A percentile compares a stretch with the other conserved stretches of the same genome.
Evolutionary conservation across 37 sponge, comb jelly and placozoan species (phyloP).

Genomic region (Hexactinellida sp.): DNA sequence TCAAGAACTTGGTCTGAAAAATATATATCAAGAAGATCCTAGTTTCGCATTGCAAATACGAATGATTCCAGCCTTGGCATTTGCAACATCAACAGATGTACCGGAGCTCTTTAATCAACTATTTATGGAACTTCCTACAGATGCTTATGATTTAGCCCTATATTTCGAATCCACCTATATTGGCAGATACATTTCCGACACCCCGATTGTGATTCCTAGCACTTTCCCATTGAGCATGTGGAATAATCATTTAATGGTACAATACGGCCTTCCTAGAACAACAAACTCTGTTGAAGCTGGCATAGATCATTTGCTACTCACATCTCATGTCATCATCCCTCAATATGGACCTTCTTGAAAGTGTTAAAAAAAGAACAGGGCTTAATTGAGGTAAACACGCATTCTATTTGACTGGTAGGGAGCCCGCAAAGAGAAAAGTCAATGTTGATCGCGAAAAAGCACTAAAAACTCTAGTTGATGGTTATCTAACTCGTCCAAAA

Average conservation of each 20-base stretch:
- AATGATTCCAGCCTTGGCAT: neutral
- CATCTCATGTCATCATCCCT: neutral
- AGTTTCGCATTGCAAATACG: neutral
- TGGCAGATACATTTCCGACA: neutral
- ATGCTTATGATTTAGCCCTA: neutral
- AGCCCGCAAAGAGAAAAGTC: neutral
- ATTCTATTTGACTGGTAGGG: neutral
- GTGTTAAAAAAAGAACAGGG: neutral
- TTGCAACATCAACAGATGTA: neutral
- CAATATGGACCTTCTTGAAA: neutral
- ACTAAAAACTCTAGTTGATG: neutral
- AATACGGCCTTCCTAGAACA: neutral
- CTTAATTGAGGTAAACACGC: neutral
- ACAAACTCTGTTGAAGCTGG: neutral
- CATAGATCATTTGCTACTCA: neutral
- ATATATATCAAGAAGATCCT: neutral
- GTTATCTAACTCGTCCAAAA: neutral
- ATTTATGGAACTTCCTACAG: neutral
- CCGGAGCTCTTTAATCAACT: neutral
- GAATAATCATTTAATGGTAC: neutral
- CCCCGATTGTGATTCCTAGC: neutral
- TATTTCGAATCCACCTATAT: constrained; percentile 14
- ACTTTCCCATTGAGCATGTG: neutral
- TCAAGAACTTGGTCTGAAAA: neutral
- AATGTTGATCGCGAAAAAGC: neutral